Percentiles rank a stretch among this genome's conserved stretches.
These are phyloP conservation scores for Lepeophtheirus nordmannii DNA, from an alignment of 2,888 invertebrate species.

Conservation along the genomic window DNA sequence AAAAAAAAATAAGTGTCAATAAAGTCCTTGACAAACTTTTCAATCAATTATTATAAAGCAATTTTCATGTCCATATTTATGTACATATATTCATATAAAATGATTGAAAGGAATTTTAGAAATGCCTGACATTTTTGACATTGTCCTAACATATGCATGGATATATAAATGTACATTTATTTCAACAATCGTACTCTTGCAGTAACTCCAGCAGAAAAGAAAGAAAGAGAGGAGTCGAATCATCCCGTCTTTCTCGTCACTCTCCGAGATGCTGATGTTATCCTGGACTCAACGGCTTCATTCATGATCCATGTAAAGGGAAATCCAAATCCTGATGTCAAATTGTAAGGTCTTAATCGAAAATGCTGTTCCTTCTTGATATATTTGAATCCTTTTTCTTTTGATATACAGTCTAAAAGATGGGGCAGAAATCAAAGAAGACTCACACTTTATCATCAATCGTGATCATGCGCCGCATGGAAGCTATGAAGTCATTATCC, in stretches of 20 bases:
- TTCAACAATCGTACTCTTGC: conserved; percentile 15
- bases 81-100: too few species aligned
- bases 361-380: neutral
- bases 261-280: conserved; percentile 68
- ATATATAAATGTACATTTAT: neutral
- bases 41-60: too few species aligned
- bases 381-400: neutral
- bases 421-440: conserved; percentile 51
- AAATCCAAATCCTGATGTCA: conserved; percentile 70
- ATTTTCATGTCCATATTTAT: too few species aligned
- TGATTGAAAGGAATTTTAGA: neutral
- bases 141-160: neutral
- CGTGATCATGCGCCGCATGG: conserved; percentile 61
- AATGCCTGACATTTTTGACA: neutral
- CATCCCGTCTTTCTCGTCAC: conserved; percentile 69
- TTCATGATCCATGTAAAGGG: conserved; percentile 78
- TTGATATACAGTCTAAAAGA: conserved; percentile 57
- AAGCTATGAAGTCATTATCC: conserved; percentile 72
- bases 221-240: conserved; percentile 50
- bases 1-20: neutral
- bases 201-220: conserved; percentile 58
- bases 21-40: neutral
- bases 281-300: conserved; percentile 67
- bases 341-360: conserved; percentile 57
- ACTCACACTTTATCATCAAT: conserved; percentile 51